Percentiles rank a stretch among this genome's conserved stretches.
Evolutionary conservation across 2,888 invertebrate genomes (phyloP).

Genomic region (Orthosia cruda): DNA sequence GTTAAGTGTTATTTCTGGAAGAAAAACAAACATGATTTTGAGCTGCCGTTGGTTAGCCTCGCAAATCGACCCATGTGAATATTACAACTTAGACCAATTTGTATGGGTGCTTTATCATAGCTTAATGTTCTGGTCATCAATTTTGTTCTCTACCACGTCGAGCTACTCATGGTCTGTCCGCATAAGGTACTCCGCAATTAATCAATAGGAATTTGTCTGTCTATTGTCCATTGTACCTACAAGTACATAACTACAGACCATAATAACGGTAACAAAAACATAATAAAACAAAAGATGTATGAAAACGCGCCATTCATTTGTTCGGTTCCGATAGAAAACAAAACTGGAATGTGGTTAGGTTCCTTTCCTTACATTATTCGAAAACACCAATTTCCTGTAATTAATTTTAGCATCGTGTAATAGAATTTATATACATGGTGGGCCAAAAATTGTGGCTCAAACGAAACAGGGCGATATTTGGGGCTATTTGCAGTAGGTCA

Average conservation of each 20-base stretch:
- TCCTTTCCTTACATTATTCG: not conserved
- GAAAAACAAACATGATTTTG: too few species aligned
- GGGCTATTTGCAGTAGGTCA: too few species aligned
- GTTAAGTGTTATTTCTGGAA: too few species aligned
- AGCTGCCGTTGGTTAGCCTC: too few species aligned
- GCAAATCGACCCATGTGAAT: too few species aligned
- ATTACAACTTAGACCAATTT: too few species aligned
- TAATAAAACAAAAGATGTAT: not conserved
- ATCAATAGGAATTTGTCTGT: conserved; percentile 37
- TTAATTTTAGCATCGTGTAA: conserved; percentile 10
- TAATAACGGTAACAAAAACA: not conserved
- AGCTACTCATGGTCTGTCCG: not conserved
- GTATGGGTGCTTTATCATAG: not conserved
- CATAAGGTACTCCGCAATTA: conserved; percentile 18
- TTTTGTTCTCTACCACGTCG: not conserved
- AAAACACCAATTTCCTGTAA: conserved; percentile 9
- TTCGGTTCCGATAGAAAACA: not conserved
- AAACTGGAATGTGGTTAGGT: not conserved
- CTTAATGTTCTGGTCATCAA: too few species aligned
- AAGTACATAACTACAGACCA: not conserved
- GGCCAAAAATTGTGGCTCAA: too few species aligned
- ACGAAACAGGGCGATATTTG: too few species aligned
- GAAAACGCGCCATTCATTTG: not conserved
- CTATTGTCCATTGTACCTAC: conserved; percentile 4
- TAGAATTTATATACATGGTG: not conserved